A percentile compares a stretch with the other conserved stretches of the same genome.
phyloP scores from a whole-genome alignment of 2,888 invertebrate species.

The Parnassius orleans region DNA sequence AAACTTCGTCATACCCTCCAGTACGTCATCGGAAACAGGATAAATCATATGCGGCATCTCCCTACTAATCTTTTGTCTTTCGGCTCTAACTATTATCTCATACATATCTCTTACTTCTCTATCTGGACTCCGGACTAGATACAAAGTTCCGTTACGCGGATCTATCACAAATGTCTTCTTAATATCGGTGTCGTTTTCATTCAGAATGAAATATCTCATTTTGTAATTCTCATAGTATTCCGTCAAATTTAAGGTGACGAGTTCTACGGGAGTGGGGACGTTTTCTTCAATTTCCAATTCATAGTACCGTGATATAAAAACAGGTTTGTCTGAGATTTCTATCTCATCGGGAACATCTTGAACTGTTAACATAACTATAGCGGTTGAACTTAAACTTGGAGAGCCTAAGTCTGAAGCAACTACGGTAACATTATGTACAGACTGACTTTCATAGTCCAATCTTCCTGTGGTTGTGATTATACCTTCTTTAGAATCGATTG shows the following conservation, averaged over 20 bases:
- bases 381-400: constrained; percentile 90
- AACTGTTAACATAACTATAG: constrained; percentile 85
- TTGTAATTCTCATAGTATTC: constrained; percentile 83
- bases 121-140: constrained; percentile 87
- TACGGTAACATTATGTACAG: constrained; percentile 87
- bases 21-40: constrained; percentile 86
- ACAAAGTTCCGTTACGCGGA: constrained; percentile 87
- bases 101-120: constrained; percentile 86
- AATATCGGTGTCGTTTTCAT: constrained; percentile 80
- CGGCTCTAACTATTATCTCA: constrained; percentile 76
- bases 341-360: constrained; percentile 83
- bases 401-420: constrained; percentile 92
- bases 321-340: constrained; percentile 68
- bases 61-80: constrained; percentile 81
- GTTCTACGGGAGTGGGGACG: constrained; percentile 85
- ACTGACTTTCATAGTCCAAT: constrained; percentile 85
- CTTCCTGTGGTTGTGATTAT: constrained; percentile 87
- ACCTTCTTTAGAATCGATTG: constrained; percentile 93
- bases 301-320: constrained; percentile 87
- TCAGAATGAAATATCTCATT: constrained; percentile 83
- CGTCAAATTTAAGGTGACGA: constrained; percentile 89
- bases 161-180: constrained; percentile 87
- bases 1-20: constrained; percentile 86
- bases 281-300: constrained; percentile 92
- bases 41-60: constrained; percentile 88